Base-by-base conservation (phyloP, 2,113 vertebrate species). In the Cyanoramphus novaezelandiae region DNA sequence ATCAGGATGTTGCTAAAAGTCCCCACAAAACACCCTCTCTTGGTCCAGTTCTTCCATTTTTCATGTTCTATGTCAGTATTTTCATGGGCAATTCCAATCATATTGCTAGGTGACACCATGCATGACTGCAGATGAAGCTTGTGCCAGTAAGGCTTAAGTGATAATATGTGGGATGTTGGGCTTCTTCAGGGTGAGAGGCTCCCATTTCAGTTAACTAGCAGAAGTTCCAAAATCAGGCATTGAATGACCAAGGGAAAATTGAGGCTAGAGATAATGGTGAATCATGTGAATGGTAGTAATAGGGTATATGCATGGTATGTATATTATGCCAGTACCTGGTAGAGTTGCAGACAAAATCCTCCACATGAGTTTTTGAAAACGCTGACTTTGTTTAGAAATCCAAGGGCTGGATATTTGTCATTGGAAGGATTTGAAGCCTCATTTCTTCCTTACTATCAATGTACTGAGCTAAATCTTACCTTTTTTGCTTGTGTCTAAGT, bases 11-110 rank as follows among this genome's bases (percentile, higher is more conserved):
- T 87, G 27, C 49, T 53, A 72, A 64, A 25, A 50, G 6, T 3
- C 0, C 0, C 2, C 13, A 39, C 5, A 27, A 37, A 62, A 21
- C 10, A 28, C 14, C 17, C 20, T 67, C 16, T 13, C 10, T 76
- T 71, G 23, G 2, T 7, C 20, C 21, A 41, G 3, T 60, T 84
- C 39, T 67, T 87, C 44, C 14, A 25, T 46, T 71, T 84, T 55
- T 71, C 62, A 33, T 49, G 31, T 37, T 57, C 13, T 31, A 2
- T 43, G 44, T 43, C 71, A 65, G 7, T 55, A 44, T 44, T 18
- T 71, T 60, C 39, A 17, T 39, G 20, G 78, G 27, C 27, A 55
- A 18, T 80, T 90, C 49, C n/a, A 60, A 6, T 71, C n/a, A 41
- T 39, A 44, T 55, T 44, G 19, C 33, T 67, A 46, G 43, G 29